Evolutionary conservation across 2,888 invertebrate species (phyloP), one percentile per base, ranked within the genome.

Genomic region (Dorcus hopei): DNA sequence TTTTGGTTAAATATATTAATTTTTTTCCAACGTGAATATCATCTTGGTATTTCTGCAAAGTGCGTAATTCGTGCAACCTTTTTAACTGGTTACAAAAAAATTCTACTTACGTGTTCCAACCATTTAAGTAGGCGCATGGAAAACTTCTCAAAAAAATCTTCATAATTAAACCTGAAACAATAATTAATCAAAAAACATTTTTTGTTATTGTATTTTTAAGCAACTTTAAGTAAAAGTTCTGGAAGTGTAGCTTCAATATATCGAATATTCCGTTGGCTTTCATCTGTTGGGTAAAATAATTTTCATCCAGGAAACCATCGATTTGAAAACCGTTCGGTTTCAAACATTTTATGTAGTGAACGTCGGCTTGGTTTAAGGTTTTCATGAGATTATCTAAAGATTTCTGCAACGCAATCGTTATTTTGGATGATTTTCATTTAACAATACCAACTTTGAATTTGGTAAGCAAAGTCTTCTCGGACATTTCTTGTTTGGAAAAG

Each of bases 311-410:
- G 47, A 58, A 61, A 26, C 62, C 65, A 7, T 64, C 48, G 6
- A 64, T 59, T 51, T 68, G 61, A 14, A 58, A 61, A 9, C 59
- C 49, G 50, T 69, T 72, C 11, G 78, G 78, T 61, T 74, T 78
- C 9, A 79, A 66, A 58, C 80, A 80, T 63, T 77, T 74, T 5
- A 79, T 72, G 58, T 78, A 79, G 67, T 79, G 78, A 2, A 73
- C 66, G 58, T 79, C 78, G 49, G 75, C 74, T 49, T 70, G 67
- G 6, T 72, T 69, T n/a, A 80, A 62, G 16, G 73, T 73, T 59
- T 70, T 68, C 58, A 78, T 68, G 48, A 80, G 69, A 0, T 66
- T 60, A 64, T 80, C 78, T 63, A 80, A 66, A 26, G 72, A 77
- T 53, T 68, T 70, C 69, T 33, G 26, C 26, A 33, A 33, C 26